Evolutionary conservation across 2,888 invertebrate species (phyloP).

Genomic region (Proisotoma minuta): DNA sequence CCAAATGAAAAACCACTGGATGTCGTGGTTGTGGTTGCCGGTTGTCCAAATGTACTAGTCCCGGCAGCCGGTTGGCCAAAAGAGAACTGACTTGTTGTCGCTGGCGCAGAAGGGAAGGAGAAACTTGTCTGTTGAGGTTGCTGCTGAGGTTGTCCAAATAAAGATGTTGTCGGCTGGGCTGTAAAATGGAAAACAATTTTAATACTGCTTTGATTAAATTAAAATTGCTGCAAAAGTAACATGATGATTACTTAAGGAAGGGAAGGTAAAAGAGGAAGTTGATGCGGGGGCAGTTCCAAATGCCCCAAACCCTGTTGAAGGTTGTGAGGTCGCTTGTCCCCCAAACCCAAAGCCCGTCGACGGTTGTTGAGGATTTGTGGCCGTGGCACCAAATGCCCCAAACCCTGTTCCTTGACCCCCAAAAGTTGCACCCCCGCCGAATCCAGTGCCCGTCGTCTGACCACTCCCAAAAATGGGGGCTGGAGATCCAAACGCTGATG

Average conservation of each 20-base stretch:
- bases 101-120: constrained; percentile 15
- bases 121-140: constrained; percentile 45
- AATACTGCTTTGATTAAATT: neutral
- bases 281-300: neutral
- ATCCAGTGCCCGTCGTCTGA: constrained; percentile 34
- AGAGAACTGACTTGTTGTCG: neutral
- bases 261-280: neutral
- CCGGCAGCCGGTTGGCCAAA: constrained; percentile 1
- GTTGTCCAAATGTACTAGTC: neutral
- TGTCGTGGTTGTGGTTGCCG: neutral
- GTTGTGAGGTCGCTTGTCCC: neutral
- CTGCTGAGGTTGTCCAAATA: constrained; percentile 45
- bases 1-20: neutral
- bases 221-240: too few relatives aligned
- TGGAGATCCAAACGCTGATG: too few relatives aligned
- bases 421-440: constrained; percentile 49
- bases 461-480: too few relatives aligned
- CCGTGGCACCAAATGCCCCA: constrained; percentile 28
- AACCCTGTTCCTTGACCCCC: constrained; percentile 47
- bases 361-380: constrained; percentile 1
- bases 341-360: neutral
- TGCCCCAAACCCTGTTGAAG: neutral
- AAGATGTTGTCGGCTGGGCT: neutral
- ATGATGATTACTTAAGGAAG: neutral
- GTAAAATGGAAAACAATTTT: neutral